Percentiles rank a stretch among this genome's conserved stretches.
phyloP scores from a whole-genome alignment of 1,140 invertebrate genomes.

The Conus ventricosus region DNA sequence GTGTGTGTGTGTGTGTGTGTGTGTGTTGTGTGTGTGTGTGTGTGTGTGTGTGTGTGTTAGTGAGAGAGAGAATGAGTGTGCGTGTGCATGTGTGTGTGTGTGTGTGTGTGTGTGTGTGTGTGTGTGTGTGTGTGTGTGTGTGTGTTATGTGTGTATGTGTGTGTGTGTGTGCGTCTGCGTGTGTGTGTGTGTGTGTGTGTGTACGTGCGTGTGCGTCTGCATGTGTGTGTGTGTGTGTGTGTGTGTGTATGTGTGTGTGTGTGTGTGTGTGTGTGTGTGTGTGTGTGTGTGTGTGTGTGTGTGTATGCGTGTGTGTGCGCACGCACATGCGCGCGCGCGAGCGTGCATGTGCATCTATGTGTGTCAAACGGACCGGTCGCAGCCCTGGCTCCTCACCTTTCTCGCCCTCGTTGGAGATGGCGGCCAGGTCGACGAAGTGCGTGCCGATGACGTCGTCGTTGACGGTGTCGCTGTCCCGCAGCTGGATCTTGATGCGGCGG shows the following conservation, averaged over 20 bases:
- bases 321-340: too few species aligned
- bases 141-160: background rate
- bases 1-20: background rate
- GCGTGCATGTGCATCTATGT: background rate
- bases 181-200: background rate
- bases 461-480: constrained; percentile 72
- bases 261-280: constrained; percentile 12
- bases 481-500: constrained; percentile 69
- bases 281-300: background rate
- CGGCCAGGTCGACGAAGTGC: constrained; percentile 72
- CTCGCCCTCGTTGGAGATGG: constrained; percentile 73
- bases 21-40: background rate
- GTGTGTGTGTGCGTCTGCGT: background rate
- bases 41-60: background rate
- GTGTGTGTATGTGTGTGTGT: constrained; percentile 24
- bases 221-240: background rate
- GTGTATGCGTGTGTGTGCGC: background rate
- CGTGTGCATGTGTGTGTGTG: background rate
- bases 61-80: too few species aligned
- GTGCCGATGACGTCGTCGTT: constrained; percentile 74
- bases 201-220: too few species aligned
- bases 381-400: constrained; percentile 60
- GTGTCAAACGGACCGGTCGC: background rate
- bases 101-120: constrained; percentile 21
- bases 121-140: constrained; percentile 23